Evolutionary conservation across 2,888 invertebrate genomes (phyloP), one percentile per base, ranked within the genome.

Genomic region (Acronicta psi): DNA sequence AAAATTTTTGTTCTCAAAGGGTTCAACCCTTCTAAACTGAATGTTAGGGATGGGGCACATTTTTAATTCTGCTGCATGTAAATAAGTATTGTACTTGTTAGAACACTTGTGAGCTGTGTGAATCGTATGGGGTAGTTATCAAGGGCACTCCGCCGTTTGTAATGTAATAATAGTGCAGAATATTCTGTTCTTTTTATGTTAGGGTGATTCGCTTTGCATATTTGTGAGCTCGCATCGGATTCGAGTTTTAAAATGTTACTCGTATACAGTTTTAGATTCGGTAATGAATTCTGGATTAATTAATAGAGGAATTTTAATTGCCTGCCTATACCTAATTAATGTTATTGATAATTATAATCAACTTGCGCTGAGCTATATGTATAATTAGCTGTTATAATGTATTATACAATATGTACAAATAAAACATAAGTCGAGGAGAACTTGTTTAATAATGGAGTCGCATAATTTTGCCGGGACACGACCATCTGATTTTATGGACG

Each of bases 51-150:
- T 92, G 93, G 93, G 89, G 90, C 89, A 81, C 80, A 85, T 83
- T 87, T 92, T 92, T 91, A 91, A 90, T 91, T 87, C 83, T 85
- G 77, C 87, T 88, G 90, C 90, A 93, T 93, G 90, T 92, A 92
- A 93, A 93, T 94, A 90, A 90, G 89, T 89, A 90, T 92, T 89
- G 89, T 87, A 92, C 92, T 92, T 90, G 92, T 91, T 89, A 86
- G 88, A 86, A 89, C 93, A 93, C 93, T 93, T 92, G 93, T 91
- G 88, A 85, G 81, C 83, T 75, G 82, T 69, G 69, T 84, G 86
- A 87, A 87, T 89, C 85, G 89, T 81, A 85, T 88, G 79, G 92
- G 93, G 92, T 87, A 84, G 87, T 87, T 87, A 89, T 92, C 92
- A 92, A 93, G 92, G 92, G 89, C 90, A 91, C 90, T 91, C 81